A percentile compares a stretch with the other conserved stretches of the same genome.
These are phyloP conservation scores for Scomber japonicus DNA, from an alignment of 2,113 vertebrate species.

Conservation along the genomic window DNA sequence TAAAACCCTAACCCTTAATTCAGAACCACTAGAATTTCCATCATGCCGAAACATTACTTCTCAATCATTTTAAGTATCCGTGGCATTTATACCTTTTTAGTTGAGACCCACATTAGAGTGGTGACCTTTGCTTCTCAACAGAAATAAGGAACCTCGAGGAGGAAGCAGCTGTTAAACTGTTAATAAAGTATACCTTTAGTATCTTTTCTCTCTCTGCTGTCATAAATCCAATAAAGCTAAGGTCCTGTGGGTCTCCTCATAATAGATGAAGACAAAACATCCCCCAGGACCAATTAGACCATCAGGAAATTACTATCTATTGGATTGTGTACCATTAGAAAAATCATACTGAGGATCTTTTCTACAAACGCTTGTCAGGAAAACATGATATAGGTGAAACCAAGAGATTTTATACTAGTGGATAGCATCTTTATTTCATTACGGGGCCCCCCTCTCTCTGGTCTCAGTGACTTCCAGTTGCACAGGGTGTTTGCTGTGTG, in stretches of 20 bases:
- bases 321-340: slow-evolving; percentile 73
- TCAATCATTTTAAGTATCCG: slow-evolving; percentile 19
- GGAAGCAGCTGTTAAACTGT: slow-evolving; percentile 49
- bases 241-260: slow-evolving; percentile 76
- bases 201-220: slow-evolving; percentile 77
- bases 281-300: slow-evolving; percentile 81
- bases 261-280: slow-evolving; percentile 78
- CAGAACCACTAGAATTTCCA: background rate
- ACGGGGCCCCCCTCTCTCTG: background rate
- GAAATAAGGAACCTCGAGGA: slow-evolving; percentile 43
- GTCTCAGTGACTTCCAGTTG: too few relatives aligned
- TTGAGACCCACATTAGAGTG: background rate
- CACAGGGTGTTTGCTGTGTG: slow-evolving; percentile 6
- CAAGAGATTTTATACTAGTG: background rate
- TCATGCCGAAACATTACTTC: too few relatives aligned
- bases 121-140: slow-evolving; percentile 14
- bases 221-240: slow-evolving; percentile 81
- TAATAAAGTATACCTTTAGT: slow-evolving; percentile 80
- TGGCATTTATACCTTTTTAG: slow-evolving; percentile 11
- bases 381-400: slow-evolving; percentile 45
- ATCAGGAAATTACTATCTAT: slow-evolving; percentile 80
- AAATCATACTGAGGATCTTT: slow-evolving; percentile 62
- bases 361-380: slow-evolving; percentile 56
- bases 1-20: background rate
- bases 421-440: slow-evolving; percentile 30